phyloP scores from a whole-genome alignment of 2,113 vertebrate genomes.

The Lathamus discolor region DNA sequence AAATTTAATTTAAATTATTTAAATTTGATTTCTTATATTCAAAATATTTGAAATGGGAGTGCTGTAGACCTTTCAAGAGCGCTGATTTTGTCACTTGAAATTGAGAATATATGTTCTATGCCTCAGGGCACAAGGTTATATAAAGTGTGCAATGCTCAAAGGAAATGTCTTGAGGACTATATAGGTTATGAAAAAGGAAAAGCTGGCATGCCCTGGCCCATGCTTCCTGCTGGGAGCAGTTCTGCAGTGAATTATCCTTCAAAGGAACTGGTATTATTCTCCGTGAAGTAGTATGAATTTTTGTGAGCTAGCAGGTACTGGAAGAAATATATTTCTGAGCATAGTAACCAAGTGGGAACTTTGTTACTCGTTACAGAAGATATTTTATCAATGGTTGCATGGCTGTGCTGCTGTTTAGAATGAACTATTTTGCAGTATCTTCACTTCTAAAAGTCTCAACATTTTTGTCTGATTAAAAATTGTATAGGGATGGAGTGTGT shows the following conservation, averaged over 20 bases:
- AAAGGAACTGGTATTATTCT: not conserved
- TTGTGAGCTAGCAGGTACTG: not conserved
- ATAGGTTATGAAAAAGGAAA: not conserved
- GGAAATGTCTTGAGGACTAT: not conserved
- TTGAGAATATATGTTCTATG: rapidly evolving
- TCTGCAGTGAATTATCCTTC: not conserved
- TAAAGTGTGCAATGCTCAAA: not conserved
- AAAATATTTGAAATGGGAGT: not conserved
- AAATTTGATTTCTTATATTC: not conserved
- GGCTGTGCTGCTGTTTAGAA: not conserved
- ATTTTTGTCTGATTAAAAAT: not conserved
- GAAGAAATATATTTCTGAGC: not conserved
- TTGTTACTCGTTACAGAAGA: not conserved
- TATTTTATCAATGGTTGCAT: not conserved
- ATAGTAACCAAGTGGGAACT: not conserved
- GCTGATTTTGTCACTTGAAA: not conserved
- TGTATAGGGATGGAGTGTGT: rapidly evolving
- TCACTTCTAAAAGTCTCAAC: not conserved
- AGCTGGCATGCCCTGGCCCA: not conserved
- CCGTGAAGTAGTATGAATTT: not conserved
- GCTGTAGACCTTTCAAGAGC: not conserved
- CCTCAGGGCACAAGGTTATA: not conserved
- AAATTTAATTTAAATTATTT: not conserved
- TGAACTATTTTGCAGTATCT: not conserved
- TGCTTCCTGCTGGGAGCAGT: not conserved